A percentile compares a stretch with the other conserved stretches of the same genome.
These are phyloP conservation scores for Microcebus jonahi DNA, from an alignment of 2,113 vertebrate species.

Conservation along the genomic window DNA sequence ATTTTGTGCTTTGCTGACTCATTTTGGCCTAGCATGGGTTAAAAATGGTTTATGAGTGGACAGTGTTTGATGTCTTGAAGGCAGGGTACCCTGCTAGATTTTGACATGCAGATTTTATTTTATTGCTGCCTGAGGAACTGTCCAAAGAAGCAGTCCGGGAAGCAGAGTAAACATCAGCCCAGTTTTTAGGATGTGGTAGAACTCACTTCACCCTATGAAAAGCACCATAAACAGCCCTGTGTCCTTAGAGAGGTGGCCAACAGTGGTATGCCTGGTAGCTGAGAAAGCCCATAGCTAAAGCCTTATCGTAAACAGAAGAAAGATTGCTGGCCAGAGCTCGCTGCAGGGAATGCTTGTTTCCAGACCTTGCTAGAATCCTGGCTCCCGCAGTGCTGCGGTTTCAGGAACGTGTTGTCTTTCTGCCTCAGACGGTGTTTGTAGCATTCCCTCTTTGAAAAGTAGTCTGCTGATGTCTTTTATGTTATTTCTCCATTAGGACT, in stretches of 20 bases:
- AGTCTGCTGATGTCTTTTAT: background rate
- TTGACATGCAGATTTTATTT: background rate
- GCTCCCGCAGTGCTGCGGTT: background rate
- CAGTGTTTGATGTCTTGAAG: background rate
- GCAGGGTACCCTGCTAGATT: background rate
- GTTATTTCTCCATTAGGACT: background rate
- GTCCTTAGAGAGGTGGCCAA: background rate
- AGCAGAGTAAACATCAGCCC: background rate
- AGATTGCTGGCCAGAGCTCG: background rate
- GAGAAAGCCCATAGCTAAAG: background rate
- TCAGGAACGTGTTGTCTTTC: fast-evolving
- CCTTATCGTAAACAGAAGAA: background rate
- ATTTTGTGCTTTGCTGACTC: background rate
- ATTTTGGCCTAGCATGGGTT: background rate
- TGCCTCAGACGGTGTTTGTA: background rate
- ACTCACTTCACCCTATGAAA: background rate
- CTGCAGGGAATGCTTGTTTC: fast-evolving
- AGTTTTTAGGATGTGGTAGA: background rate
- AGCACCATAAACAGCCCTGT: background rate
- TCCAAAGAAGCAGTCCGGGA: background rate
- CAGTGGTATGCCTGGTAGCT: background rate
- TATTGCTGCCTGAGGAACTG: background rate
- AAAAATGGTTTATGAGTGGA: background rate
- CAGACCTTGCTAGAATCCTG: background rate
- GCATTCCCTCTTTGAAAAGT: background rate